phyloP scores from a whole-genome alignment of 1,140 invertebrate species.

The Nixonia krombeini region DNA sequence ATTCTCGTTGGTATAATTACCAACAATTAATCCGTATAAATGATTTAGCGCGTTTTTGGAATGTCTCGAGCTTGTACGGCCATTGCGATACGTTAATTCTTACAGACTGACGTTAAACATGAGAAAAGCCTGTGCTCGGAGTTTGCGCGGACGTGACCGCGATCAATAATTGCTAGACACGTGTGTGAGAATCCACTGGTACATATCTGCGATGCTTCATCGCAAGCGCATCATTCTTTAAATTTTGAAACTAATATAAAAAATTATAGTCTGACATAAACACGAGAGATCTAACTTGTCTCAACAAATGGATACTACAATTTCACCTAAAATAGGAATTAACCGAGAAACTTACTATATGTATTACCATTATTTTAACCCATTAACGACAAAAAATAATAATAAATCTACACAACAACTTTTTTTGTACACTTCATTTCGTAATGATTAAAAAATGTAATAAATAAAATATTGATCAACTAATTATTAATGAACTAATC shows the following conservation, averaged over 20 bases:
- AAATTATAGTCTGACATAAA: too few species aligned
- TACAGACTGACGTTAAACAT: conserved; percentile 20
- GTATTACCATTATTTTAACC: too few species aligned
- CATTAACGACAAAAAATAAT: too few species aligned
- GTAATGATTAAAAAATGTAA: too few species aligned
- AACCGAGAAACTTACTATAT: too few species aligned
- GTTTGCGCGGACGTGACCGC: conserved; percentile 17
- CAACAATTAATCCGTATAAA: conserved; percentile 2
- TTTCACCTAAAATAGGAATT: too few species aligned
- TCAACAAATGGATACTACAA: background rate
- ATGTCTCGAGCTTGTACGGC: background rate
- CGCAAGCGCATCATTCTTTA: background rate
- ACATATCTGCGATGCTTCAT: background rate
- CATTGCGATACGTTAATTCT: conserved; percentile 17
- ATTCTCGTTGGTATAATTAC: conserved; percentile 1
- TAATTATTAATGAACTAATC: too few species aligned
- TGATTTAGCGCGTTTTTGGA: conserved; percentile 10
- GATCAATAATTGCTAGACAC: conserved; percentile 23
- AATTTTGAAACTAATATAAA: background rate
- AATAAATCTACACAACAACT: too few species aligned
- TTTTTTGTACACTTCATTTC: too few species aligned
- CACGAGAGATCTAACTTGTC: background rate
- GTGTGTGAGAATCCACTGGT: conserved; percentile 1
- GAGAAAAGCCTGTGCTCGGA: conserved; percentile 10
- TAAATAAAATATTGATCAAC: too few species aligned